A percentile compares a stretch with the other conserved stretches of the same genome.
Conservation (phyloP, 2,888 invertebrate species). For the Fissipunctia ypsillon region DNA sequence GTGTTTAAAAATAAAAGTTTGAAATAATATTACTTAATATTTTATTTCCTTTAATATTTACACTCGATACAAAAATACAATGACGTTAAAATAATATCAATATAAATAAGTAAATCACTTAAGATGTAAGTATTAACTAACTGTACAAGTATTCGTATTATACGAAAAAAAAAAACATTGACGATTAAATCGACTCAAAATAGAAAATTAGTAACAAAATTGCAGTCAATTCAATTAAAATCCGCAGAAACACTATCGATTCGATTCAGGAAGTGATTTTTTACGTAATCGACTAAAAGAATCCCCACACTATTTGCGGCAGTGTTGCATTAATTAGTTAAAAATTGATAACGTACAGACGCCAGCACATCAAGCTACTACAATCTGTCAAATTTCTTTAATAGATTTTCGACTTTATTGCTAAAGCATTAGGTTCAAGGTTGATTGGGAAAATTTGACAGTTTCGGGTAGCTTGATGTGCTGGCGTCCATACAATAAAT, state of each 20-base stretch:
- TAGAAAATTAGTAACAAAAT: conserved; percentile 41
- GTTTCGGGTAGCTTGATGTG: too few species aligned
- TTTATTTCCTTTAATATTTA: conserved; percentile 51
- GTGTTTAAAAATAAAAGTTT: conserved; percentile 54
- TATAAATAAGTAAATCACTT: conserved; percentile 42
- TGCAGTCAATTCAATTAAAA: conserved; percentile 33
- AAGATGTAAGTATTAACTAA: conserved; percentile 11
- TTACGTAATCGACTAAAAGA: conserved; percentile 11
- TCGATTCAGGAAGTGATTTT: too few species aligned
- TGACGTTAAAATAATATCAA: conserved; percentile 35
- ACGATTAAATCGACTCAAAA: conserved; percentile 52
- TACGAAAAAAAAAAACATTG: conserved; percentile 35
- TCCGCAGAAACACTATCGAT: background rate
- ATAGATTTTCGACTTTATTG: too few species aligned
- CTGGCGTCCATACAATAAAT: too few species aligned
- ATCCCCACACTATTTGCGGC: conserved; percentile 13
- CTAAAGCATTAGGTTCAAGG: too few species aligned
- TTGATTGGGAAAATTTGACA: too few species aligned
- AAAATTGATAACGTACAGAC: too few species aligned
- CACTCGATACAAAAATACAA: conserved; percentile 53
- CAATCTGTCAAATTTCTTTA: too few species aligned
- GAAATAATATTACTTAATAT: conserved; percentile 16
- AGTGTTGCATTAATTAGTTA: conserved; percentile 14
- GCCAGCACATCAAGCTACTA: too few species aligned
- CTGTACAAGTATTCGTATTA: conserved; percentile 46